These are phyloP conservation scores for Atherinomorus stipes DNA, from an alignment of 2,113 vertebrate species.

Conservation along the genomic window DNA sequence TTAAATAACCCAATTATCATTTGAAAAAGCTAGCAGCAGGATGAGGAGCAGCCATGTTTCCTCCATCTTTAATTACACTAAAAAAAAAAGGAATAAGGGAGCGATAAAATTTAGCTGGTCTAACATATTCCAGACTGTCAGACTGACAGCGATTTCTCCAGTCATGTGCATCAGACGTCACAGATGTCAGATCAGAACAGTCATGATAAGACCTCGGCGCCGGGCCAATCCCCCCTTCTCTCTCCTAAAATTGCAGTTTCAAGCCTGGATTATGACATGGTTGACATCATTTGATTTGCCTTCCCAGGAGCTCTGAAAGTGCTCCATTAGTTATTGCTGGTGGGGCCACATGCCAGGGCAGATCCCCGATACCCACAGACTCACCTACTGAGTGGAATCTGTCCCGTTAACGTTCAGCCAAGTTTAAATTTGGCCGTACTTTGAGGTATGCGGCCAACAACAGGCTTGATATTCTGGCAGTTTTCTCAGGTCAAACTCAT, in stretches of 20 bases:
- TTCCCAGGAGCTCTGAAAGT: slow-evolving; percentile 76
- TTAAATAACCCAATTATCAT: no score
- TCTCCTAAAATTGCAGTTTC: slow-evolving; percentile 20
- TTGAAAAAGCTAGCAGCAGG: neutral
- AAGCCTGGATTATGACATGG: slow-evolving; percentile 68
- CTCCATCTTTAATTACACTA: neutral
- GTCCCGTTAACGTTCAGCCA: slow-evolving; percentile 62
- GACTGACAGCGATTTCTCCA: slow-evolving; percentile 17
- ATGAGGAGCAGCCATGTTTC: neutral
- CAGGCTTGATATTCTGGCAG: neutral
- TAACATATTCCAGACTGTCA: slow-evolving; percentile 29
- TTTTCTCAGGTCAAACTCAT: neutral
- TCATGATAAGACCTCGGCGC: slow-evolving; percentile 14
- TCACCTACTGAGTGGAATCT: slow-evolving; percentile 76
- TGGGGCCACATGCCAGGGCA: slow-evolving; percentile 57
- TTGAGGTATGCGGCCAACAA: neutral
- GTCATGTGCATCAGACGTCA: slow-evolving; percentile 45
- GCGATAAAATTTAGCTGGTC: slow-evolving; percentile 1
- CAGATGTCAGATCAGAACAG: slow-evolving; percentile 51
- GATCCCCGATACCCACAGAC: slow-evolving; percentile 62
- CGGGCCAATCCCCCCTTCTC: neutral
- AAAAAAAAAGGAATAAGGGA: neutral
- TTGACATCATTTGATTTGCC: slow-evolving; percentile 73
- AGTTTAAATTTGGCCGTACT: slow-evolving; percentile 54
- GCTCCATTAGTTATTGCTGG: slow-evolving; percentile 77